Conservation (phyloP, 2,888 invertebrate species). For the Thymelicus sylvestris region DNA sequence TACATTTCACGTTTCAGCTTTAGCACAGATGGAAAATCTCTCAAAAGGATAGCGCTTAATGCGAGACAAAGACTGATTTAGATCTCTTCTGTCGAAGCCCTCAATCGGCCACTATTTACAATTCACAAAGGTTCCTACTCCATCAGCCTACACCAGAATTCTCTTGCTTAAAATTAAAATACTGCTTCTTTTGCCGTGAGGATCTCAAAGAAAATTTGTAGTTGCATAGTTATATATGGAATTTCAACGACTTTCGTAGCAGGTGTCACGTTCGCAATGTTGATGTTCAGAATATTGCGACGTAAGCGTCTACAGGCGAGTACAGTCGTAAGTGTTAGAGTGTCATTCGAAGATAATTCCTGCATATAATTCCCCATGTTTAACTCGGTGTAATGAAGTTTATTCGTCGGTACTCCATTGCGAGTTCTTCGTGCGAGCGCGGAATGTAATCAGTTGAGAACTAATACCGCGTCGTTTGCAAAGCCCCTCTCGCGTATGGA, state of each 20-base stretch:
- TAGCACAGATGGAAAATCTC: slow-evolving; percentile 78
- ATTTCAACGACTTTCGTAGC: slow-evolving; percentile 12
- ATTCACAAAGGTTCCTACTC: slow-evolving; percentile 69
- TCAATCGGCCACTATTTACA: slow-evolving; percentile 78
- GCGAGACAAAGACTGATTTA: slow-evolving; percentile 81
- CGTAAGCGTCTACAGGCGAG: slow-evolving; percentile 16
- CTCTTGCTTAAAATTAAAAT: slow-evolving; percentile 62
- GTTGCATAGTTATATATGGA: slow-evolving; percentile 32
- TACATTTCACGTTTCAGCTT: slow-evolving; percentile 67
- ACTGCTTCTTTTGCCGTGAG: slow-evolving; percentile 16
- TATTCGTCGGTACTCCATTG: slow-evolving; percentile 82
- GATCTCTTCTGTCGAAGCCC: slow-evolving; percentile 69
- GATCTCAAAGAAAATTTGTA: slow-evolving; percentile 35
- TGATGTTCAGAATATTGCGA: slow-evolving; percentile 26
- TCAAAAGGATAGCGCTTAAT: slow-evolving; percentile 80
- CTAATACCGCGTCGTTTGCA: slow-evolving; percentile 79
- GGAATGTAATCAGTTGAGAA: slow-evolving; percentile 84
- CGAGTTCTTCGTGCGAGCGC: slow-evolving; percentile 75
- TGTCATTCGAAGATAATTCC: slow-evolving; percentile 79
- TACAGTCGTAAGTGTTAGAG: slow-evolving; percentile 42
- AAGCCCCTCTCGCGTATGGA: slow-evolving; percentile 79
- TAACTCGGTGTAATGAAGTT: slow-evolving; percentile 82
- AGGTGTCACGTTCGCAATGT: slow-evolving; percentile 25
- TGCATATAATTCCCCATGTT: slow-evolving; percentile 82
- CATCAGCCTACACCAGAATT: slow-evolving; percentile 64